A percentile compares a stretch with the other conserved stretches of the same genome.
Evolutionary conservation across 2,888 invertebrate genomes (phyloP).

Genomic region (Cephus rjabovi): DNA sequence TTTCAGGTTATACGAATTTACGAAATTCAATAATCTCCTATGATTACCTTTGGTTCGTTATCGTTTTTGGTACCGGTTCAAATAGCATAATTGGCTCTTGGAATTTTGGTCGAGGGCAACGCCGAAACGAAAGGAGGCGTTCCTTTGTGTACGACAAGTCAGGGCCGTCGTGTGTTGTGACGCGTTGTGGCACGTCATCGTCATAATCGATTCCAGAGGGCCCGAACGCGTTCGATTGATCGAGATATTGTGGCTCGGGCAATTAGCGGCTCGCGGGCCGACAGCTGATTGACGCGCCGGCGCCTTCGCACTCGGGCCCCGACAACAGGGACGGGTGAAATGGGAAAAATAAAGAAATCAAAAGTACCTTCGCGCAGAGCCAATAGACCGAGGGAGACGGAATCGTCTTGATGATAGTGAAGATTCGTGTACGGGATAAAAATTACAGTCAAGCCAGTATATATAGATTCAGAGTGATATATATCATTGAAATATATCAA

Average conservation of each 20-base stretch:
- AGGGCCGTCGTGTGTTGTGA: slow-evolving; percentile 30
- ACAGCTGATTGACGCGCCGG: slow-evolving; percentile 52
- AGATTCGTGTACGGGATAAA: background rate
- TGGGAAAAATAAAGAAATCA: background rate
- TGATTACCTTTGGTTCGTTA: background rate
- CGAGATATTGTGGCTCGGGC: slow-evolving; percentile 45
- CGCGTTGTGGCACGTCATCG: slow-evolving; percentile 49
- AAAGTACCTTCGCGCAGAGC: background rate
- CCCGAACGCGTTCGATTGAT: slow-evolving; percentile 41
- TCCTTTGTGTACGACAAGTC: background rate
- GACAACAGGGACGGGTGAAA: background rate
- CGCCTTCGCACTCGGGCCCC: slow-evolving; percentile 12
- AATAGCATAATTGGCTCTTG: background rate
- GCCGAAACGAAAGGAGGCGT: background rate
- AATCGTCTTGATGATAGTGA: background rate
- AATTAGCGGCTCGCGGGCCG: slow-evolving; percentile 49
- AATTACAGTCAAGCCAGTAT: background rate
- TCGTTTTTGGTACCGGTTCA: background rate
- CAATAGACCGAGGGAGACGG: background rate
- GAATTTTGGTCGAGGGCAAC: background rate
- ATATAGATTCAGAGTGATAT: background rate
- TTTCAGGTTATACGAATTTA: background rate
- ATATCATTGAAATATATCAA: background rate
- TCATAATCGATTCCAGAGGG: slow-evolving; percentile 59
- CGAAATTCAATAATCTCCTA: background rate